A percentile compares a stretch with the other conserved stretches of the same genome.
Conservation (phyloP, 2,888 invertebrate genomes). For the Drosophila quasianomalipes region DNA sequence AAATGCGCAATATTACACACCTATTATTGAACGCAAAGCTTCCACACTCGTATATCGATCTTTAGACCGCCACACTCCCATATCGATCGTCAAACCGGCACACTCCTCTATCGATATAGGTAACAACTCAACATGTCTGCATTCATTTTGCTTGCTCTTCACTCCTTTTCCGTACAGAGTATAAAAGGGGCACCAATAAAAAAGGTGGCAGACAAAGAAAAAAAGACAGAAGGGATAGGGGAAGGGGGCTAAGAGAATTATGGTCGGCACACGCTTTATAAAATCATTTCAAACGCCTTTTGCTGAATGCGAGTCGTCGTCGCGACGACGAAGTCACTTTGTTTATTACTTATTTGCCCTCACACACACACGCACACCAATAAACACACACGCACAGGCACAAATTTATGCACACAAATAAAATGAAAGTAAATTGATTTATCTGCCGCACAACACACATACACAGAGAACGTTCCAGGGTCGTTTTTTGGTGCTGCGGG, state of each 20-base stretch:
- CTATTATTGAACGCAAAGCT: no score
- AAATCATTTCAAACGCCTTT: constrained; percentile 69
- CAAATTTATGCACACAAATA: constrained; percentile 79
- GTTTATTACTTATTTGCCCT: constrained; percentile 56
- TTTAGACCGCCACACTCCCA: no score
- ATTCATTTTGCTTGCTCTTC: background rate
- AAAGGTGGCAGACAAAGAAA: background rate
- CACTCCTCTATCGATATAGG: background rate
- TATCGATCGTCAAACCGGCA: background rate
- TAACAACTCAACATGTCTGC: background rate
- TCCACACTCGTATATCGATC: no score
- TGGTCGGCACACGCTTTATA: constrained; percentile 55
- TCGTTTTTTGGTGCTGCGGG: constrained; percentile 53
- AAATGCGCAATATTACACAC: no score
- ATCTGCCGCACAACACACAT: constrained; percentile 56
- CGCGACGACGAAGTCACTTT: constrained; percentile 51
- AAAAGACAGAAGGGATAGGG: background rate
- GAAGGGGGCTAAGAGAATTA: constrained; percentile 24
- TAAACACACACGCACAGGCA: constrained; percentile 16
- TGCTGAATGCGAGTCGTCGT: constrained; percentile 35
- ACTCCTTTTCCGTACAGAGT: background rate
- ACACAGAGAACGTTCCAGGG: constrained; percentile 48
- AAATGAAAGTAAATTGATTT: constrained; percentile 81
- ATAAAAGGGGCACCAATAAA: constrained; percentile 1
- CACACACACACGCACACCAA: constrained; percentile 22